Conservation (phyloP, 35 echinoderm and acorn worm genomes). For the Heliocidaris erythrogramma region DNA sequence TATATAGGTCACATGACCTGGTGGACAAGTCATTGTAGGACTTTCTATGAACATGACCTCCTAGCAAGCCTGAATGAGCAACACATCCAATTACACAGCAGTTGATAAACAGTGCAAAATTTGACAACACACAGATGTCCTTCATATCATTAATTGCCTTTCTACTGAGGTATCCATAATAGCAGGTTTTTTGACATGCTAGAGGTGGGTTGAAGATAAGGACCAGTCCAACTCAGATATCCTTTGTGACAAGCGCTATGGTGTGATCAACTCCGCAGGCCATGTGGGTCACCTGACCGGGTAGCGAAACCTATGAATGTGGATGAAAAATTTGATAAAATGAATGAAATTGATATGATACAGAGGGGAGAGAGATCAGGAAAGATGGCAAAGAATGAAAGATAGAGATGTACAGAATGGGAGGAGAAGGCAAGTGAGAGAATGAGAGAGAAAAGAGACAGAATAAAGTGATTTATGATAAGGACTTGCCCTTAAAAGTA, state of each 20-base stretch:
- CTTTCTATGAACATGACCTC: no score
- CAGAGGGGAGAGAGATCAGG: not conserved
- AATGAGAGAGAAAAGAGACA: no score
- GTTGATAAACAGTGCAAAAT: no score
- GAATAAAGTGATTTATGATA: no score
- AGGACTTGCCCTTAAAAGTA: no score
- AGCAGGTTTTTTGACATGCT: not conserved
- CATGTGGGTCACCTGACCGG: conserved; percentile 79
- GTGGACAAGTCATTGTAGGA: no score
- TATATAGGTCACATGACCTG: no score
- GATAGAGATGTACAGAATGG: not conserved
- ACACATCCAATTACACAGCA: no score
- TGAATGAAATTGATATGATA: not conserved
- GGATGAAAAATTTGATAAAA: not conserved
- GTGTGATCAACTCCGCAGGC: conserved; percentile 95
- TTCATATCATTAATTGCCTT: not conserved
- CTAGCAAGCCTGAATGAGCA: no score
- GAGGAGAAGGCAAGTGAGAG: no score
- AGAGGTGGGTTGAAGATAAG: no score
- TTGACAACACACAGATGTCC: no score
- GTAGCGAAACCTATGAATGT: conserved; percentile 76
- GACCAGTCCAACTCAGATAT: conserved; percentile 52
- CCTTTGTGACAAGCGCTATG: conserved; percentile 67
- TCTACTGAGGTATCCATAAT: not conserved
- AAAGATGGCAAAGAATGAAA: not conserved